Base-by-base conservation (phyloP, 2,797 vertebrate genomes). In the Muraenolepis orangiensis region DNA sequence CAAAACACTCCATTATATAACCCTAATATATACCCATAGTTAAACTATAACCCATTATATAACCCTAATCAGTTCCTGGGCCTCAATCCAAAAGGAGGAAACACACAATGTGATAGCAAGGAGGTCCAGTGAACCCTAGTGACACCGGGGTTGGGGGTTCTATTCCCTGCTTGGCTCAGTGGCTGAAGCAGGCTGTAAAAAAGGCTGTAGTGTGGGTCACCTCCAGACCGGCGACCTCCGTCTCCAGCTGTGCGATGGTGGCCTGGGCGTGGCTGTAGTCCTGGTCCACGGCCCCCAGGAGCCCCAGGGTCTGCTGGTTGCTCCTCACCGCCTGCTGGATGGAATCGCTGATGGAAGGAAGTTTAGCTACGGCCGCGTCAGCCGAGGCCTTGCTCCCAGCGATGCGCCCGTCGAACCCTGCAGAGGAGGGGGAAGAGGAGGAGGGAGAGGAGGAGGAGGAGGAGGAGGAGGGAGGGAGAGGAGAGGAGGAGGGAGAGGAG, bases 351-450 rank as follows among this genome's bases (percentile, higher is more conserved):
- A 99, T 96, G 46, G 73, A 46, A 0, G 91, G 90, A 5, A 99
- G 93, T 77, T 89, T 95, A 7, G 71, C 82, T 87, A 97, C 94
- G 75, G 95, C 95, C 0, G 88, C 91, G n/a, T 95, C 90, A 0
- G 96, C 95, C 81, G 91, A 87, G 26, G 82, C 81, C 85, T 88
- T 95, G 78, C 87, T 93, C 32, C 69, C 72, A 4, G 71, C 88
- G 0, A 96, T 93, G 86, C 95, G 94, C 71, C 92, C 78, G 83
- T 96, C 94, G 42, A 97, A 99, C 36, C 93, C 98, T 99, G 88
- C 0, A n/a, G 28, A 67, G 28, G 29, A 74, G 69, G 42, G 71
- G 12, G 26, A 29, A 29, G 28, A 29, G 28, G 51, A 57, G 40
- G 38, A 40, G 40, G 40, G 16, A 16, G 40, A 42, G 40, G 36